Evolutionary conservation across 2,888 invertebrate genomes (phyloP), one percentile per base, ranked within the genome.

Genomic region (Lithosia quadra): DNA sequence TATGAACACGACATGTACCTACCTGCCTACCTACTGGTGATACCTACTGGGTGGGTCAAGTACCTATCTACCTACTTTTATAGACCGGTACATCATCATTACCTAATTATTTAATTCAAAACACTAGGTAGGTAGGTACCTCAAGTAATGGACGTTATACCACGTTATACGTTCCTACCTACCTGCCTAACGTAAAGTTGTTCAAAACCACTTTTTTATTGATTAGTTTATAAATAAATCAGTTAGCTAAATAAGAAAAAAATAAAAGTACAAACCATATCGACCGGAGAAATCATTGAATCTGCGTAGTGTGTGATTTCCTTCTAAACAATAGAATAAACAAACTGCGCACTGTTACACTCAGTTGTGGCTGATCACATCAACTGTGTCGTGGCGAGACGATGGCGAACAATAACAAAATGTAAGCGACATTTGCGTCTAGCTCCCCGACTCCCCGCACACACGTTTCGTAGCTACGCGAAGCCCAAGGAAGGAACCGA

Each of bases 271-370:
- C 83, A 78, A 62, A 84, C 86, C 82, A 84, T 71, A 61, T 84
- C 75, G n/a, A 81, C 67, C 10, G 83, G 81, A 70, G 85, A 84
- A 72, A 83, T 80, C 86, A 86, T 86, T 62, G 66, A 73, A 58
- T 53, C 62, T 69, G 66, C 59, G 71, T 67, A 61, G 64, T 60
- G 67, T 33, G 56, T 39, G 22, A 65, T 68, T 72, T 79, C 68
- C 69, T 72, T 49, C 28, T 57, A 66, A 65, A 63, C 56, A 60
- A 22, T 65, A 63, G 68, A 68, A 22, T 66, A 68, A 70, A 67
- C 67, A 71, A 84, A 80, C 75, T 82, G 78, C 80, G 78, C 83
- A 83, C 79, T 63, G 63, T 10, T 28, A 28, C 24, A 28, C 53
- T 22, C 63, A 18, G 22, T 62, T 53, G 53, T 63, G 7, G 21